Evolutionary conservation across 1,140 invertebrate species (phyloP).

Genomic region (Globodera rostochiensis): DNA sequence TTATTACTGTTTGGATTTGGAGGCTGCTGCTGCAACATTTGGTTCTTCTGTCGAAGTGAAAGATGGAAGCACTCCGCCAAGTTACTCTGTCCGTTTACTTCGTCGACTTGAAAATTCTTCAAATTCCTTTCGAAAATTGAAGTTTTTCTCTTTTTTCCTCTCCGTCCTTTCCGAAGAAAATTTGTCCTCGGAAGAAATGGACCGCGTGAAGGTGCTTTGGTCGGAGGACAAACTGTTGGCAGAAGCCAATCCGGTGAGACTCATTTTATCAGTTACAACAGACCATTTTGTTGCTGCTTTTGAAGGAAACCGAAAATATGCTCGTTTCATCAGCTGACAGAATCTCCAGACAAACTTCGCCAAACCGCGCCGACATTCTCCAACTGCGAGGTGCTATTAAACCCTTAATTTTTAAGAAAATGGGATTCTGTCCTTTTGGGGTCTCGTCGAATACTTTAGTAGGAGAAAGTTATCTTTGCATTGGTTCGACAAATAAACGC

Average conservation of each 20-base stretch:
- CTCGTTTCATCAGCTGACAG: conserved; percentile 13
- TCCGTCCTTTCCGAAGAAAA: conserved; percentile 42
- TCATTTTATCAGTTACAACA: conserved; percentile 6
- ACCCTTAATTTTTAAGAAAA: neutral
- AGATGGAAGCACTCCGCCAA: conserved; percentile 18
- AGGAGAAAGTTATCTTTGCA: too few relatives aligned
- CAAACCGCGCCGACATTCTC: neutral
- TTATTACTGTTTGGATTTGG: conserved; percentile 40
- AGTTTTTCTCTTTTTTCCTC: conserved; percentile 30
- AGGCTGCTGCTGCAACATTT: conserved; percentile 12
- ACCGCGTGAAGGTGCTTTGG: conserved; percentile 26
- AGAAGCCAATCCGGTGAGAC: neutral
- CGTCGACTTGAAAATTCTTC: neutral
- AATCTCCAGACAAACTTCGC: conserved; percentile 16
- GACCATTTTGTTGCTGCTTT: conserved; percentile 17
- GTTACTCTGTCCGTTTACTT: conserved; percentile 11
- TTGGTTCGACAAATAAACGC: too few relatives aligned
- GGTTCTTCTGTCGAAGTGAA: neutral
- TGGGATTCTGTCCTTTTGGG: too few relatives aligned
- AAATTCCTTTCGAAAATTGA: conserved; percentile 22
- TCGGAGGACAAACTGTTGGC: conserved; percentile 25
- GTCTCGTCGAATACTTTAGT: too few relatives aligned
- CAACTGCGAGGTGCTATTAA: neutral
- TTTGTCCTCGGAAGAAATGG: conserved; percentile 37
- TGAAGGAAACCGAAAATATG: conserved; percentile 27